phyloP scores from a whole-genome alignment of 1,140 invertebrate genomes.

The Trichonephila clavata region DNA sequence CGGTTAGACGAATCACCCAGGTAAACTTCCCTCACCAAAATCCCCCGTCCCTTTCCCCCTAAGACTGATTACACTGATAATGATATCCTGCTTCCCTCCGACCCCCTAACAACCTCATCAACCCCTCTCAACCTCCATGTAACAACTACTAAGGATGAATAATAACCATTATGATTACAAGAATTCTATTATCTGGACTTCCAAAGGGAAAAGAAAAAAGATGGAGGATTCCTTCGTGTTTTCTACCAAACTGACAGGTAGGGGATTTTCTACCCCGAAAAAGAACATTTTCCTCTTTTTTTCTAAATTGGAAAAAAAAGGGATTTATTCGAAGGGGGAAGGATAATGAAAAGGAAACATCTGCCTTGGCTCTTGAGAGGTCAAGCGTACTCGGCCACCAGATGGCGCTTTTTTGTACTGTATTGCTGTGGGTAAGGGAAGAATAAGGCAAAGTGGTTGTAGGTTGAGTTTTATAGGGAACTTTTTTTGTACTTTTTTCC shows the following conservation, averaged over 20 bases:
- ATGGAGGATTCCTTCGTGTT: neutral
- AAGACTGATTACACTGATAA: slow-evolving; percentile 42
- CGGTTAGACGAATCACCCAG: neutral
- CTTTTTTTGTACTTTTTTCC: too few relatives aligned
- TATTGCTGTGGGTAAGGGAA: neutral
- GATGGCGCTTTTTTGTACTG: slow-evolving; percentile 42
- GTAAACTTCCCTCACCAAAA: neutral
- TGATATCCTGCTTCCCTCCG: slow-evolving; percentile 27
- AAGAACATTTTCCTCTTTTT: slow-evolving; percentile 1
- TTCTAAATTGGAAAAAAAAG: too few relatives aligned
- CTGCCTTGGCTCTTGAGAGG: slow-evolving; percentile 48
- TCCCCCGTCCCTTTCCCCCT: too few relatives aligned
- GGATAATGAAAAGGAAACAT: slow-evolving; percentile 26
- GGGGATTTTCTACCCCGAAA: neutral
- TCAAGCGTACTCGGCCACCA: slow-evolving; percentile 54
- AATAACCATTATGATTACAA: slow-evolving; percentile 68
- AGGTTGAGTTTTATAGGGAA: too few relatives aligned
- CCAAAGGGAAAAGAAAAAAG: neutral
- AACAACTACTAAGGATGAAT: slow-evolving; percentile 38
- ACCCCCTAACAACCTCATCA: neutral
- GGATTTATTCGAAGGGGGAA: neutral
- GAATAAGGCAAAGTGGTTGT: neutral
- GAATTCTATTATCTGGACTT: slow-evolving; percentile 58
- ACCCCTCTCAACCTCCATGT: neutral
- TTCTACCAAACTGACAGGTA: slow-evolving; percentile 29